These are phyloP conservation scores for Leptinotarsa defecta DNA, from an alignment of 1,140 invertebrate genomes.

Conservation along the genomic window DNA sequence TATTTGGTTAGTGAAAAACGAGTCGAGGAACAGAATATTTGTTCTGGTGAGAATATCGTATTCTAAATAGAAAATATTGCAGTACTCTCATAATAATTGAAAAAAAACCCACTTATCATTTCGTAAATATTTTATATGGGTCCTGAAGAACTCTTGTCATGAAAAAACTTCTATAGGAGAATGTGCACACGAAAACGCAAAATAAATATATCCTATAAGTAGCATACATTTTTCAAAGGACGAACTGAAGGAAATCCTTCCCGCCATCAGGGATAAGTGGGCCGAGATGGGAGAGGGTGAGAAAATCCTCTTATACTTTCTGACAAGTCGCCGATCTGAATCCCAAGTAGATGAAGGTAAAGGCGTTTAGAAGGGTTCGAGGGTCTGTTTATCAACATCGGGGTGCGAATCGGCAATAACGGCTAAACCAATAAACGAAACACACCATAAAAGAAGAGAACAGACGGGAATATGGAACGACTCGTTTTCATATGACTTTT, in stretches of 20 bases:
- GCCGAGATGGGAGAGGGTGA: slow-evolving; percentile 1
- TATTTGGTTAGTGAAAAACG: too few species aligned
- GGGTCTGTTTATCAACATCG: slow-evolving; percentile 18
- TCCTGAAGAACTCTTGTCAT: too few species aligned
- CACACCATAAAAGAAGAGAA: background rate
- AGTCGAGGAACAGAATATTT: too few species aligned
- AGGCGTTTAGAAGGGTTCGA: background rate
- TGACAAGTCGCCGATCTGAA: slow-evolving; percentile 16
- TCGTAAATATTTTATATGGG: too few species aligned
- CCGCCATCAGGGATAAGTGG: background rate
- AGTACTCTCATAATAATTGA: too few species aligned
- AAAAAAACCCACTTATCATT: too few species aligned
- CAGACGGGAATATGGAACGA: slow-evolving; percentile 9
- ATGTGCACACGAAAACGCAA: background rate
- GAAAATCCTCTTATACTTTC: slow-evolving; percentile 15
- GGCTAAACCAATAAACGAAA: background rate
- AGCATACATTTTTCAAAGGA: too few species aligned
- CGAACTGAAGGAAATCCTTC: background rate
- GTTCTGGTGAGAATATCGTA: too few species aligned
- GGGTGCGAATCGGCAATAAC: background rate
- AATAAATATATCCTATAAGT: too few species aligned
- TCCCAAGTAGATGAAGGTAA: slow-evolving; percentile 11
- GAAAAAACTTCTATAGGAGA: background rate
- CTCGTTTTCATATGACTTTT: background rate
- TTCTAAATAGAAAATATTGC: too few species aligned